Conservation (phyloP, 2,797 vertebrate species). For the Arrhamphus sclerolepis region DNA sequence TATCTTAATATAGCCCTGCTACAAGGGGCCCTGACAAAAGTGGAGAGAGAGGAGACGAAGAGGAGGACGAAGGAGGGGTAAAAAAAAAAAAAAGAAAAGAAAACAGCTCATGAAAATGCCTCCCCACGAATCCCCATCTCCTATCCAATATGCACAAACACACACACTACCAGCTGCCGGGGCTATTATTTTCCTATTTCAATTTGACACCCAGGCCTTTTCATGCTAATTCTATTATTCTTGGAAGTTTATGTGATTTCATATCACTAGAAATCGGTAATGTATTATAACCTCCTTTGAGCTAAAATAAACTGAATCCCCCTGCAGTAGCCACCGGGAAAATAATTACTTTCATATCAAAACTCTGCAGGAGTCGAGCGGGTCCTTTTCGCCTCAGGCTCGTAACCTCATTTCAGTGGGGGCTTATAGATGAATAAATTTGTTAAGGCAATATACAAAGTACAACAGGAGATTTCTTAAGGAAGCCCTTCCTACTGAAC, state of each 20-base stretch:
- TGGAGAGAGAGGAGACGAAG: conserved; percentile 68
- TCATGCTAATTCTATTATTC: conserved; percentile 99
- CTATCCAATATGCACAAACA: conserved; percentile 98
- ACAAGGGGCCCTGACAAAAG: conserved; percentile 97
- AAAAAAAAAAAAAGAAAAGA: background rate
- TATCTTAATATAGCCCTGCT: conserved; percentile 99
- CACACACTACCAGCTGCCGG: conserved; percentile 97
- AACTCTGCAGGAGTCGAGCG: conserved; percentile 99
- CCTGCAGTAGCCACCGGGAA: conserved; percentile 99
- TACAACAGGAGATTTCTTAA: conserved; percentile 86
- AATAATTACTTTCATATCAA: conserved; percentile 99
- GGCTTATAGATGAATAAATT: conserved; percentile 96
- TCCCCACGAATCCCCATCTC: conserved; percentile 97
- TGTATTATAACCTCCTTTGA: conserved; percentile 99
- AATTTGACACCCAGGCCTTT: conserved; percentile 99
- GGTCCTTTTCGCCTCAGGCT: conserved; percentile 95
- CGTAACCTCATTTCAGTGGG: conserved; percentile 91
- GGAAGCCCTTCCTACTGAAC: conserved; percentile 78
- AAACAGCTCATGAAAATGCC: conserved; percentile 98
- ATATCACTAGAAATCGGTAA: conserved; percentile 99
- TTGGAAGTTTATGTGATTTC: conserved; percentile 99
- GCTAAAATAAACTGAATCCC: conserved; percentile 95
- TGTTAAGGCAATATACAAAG: conserved; percentile 99
- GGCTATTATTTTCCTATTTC: conserved; percentile 99
- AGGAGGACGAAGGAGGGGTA: background rate